A percentile compares a stretch with the other conserved stretches of the same genome.
phyloP scores from a whole-genome alignment of 2,113 vertebrate species.

The Varanus salvator region DNA sequence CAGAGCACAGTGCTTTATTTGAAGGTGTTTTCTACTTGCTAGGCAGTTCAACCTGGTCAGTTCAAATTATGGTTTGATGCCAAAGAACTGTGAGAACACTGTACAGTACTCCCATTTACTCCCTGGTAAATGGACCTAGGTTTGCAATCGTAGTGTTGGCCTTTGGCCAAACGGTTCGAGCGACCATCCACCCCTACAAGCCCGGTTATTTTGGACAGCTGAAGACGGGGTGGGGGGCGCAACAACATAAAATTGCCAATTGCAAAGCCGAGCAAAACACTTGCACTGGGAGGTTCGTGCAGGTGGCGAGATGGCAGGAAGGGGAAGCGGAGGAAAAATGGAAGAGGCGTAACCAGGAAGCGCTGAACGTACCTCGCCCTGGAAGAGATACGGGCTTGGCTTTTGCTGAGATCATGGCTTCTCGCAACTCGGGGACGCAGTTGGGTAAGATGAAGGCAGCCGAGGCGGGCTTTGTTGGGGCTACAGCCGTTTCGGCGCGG shows the following conservation, averaged over 20 bases:
- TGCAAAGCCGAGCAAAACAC: background rate
- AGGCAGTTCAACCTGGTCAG: too few species aligned
- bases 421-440: slow-evolving; percentile 48
- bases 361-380: background rate
- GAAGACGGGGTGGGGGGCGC: background rate
- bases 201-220: too few species aligned
- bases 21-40: too few species aligned
- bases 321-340: background rate
- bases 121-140: too few species aligned
- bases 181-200: too few species aligned
- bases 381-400: background rate
- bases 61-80: too few species aligned
- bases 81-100: too few species aligned
- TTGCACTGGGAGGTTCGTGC: fast-evolving
- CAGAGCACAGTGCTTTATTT: too few species aligned
- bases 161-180: background rate
- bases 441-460: slow-evolving; percentile 70
- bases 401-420: slow-evolving; percentile 55
- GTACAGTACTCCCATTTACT: too few species aligned
- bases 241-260: background rate
- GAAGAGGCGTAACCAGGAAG: background rate
- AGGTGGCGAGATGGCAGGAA: background rate
- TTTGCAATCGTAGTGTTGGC: background rate
- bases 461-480: too few species aligned
- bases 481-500: background rate